Conservation (phyloP, 1,140 invertebrate genomes). For the Plectrocnemia conspersa region DNA sequence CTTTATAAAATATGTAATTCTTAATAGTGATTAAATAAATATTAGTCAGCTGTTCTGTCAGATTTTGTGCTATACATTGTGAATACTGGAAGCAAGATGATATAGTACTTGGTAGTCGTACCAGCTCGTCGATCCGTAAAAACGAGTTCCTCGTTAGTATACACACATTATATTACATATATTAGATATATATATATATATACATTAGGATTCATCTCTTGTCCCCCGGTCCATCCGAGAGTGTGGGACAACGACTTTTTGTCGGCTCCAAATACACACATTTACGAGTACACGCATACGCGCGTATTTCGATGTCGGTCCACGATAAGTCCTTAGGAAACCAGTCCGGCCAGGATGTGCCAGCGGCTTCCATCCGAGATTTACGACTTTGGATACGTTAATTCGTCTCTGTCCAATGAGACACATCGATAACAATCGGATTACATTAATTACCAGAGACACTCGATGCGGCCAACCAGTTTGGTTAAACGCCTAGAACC, state of each 20-base stretch:
- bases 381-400: not conserved
- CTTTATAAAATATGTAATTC: too few species aligned
- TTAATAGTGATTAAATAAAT: too few species aligned
- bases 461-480: not conserved
- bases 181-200: too few species aligned
- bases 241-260: conserved; percentile 23
- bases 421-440: conserved; percentile 17
- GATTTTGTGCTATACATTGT: too few species aligned
- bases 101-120: conserved; percentile 10
- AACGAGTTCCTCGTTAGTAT: conserved; percentile 20
- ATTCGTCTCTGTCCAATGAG: conserved; percentile 20
- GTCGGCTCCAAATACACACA: too few species aligned
- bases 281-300: too few species aligned
- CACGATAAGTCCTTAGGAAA: conserved; percentile 12
- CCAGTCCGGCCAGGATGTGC: conserved; percentile 9
- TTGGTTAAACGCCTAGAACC: not conserved
- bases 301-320: conserved; percentile 11
- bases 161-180: too few species aligned
- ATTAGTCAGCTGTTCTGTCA: too few species aligned
- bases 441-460: conserved; percentile 20
- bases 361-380: conserved; percentile 7
- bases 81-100: too few species aligned
- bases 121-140: conserved; percentile 15
- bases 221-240: conserved; percentile 3
- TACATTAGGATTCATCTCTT: conserved; percentile 13